Percentiles rank a stretch among this genome's conserved stretches.
Conservation (phyloP, 2,888 invertebrate genomes). For the Lamellibrachia columna region DNA sequence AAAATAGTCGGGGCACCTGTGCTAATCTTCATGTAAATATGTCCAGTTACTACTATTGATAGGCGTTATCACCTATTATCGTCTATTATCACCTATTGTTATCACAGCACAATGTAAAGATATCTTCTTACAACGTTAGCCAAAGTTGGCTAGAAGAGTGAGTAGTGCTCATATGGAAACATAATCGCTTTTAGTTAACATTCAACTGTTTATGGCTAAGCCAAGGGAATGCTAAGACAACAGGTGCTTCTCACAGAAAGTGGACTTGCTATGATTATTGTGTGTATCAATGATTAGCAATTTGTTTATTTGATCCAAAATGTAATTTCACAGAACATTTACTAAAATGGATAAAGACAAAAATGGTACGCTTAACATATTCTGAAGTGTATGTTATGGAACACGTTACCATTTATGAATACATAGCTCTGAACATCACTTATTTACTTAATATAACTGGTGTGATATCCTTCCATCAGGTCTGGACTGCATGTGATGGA, state of each 20-base stretch:
- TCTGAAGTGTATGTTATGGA: background rate
- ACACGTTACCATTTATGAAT: background rate
- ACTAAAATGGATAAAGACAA: background rate
- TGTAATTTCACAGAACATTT: background rate
- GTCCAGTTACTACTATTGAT: background rate
- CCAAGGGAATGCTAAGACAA: background rate
- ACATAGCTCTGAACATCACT: background rate
- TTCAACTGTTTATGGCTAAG: background rate
- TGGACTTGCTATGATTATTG: background rate
- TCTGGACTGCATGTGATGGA: background rate
- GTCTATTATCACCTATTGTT: background rate
- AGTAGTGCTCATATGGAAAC: background rate
- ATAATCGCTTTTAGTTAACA: background rate
- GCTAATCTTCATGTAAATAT: background rate
- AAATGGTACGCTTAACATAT: background rate
- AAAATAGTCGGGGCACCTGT: background rate
- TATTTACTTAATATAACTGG: background rate
- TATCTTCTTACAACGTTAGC: constrained; percentile 4
- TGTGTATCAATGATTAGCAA: background rate
- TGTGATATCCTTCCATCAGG: background rate
- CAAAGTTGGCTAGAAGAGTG: background rate
- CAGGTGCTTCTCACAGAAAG: background rate
- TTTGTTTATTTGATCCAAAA: background rate
- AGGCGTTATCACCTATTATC: background rate
- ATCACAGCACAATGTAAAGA: background rate